A percentile compares a stretch with the other conserved stretches of the same genome.
These are phyloP conservation scores for Microctonus brassicae DNA, from an alignment of 2,888 invertebrate genomes.

Conservation along the genomic window DNA sequence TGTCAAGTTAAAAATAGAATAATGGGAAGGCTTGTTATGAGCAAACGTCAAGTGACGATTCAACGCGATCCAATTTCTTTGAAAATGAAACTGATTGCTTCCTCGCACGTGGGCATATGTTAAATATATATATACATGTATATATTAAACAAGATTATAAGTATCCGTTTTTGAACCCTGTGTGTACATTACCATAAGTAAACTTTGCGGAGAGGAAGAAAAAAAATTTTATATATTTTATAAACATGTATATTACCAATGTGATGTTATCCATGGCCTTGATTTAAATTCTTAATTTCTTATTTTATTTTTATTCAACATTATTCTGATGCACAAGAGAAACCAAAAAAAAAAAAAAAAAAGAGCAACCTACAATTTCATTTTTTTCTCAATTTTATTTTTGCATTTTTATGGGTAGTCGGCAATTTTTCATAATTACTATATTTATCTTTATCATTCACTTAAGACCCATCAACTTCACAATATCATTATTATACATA, in stretches of 20 bases:
- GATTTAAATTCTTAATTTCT: not conserved
- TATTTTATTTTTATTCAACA: not conserved
- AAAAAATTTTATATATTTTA: not conserved
- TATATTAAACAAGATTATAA: not conserved
- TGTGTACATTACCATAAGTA: not conserved
- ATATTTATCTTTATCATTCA: conserved; percentile 67
- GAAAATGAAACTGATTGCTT: conserved; percentile 4
- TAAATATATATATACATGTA: no score
- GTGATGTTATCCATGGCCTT: not conserved
- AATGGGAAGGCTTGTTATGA: not conserved
- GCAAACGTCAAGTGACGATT: not conserved
- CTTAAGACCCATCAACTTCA: conserved; percentile 54
- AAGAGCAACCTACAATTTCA: conserved; percentile 19
- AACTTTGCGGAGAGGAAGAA: not conserved
- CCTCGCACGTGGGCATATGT: conserved; percentile 6
- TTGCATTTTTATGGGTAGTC: conserved; percentile 30
- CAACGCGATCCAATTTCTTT: not conserved
- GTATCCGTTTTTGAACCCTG: not conserved
- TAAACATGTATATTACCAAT: not conserved
- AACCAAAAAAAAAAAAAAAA: not conserved
- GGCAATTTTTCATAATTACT: conserved; percentile 60
- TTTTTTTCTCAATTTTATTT: conserved; percentile 24
- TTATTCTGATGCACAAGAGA: not conserved
- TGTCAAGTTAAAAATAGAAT: conserved; percentile 8
- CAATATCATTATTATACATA: conserved; percentile 16